Conservation (phyloP, 1,140 invertebrate species). For the Phortica variegata region DNA sequence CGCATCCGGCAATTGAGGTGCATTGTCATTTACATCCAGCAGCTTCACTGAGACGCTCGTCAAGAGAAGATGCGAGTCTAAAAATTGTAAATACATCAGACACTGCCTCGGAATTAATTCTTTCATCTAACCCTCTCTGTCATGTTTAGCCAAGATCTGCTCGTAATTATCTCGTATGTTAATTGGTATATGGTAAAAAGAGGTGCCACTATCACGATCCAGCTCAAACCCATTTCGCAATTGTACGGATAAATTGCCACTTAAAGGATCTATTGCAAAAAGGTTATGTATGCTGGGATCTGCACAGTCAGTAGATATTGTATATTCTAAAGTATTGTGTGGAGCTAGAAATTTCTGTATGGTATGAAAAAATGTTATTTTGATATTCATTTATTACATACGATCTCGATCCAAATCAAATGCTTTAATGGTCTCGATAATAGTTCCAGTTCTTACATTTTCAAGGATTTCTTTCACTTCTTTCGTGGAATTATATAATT, state of each 20-base stretch:
- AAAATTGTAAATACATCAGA: too few species aligned
- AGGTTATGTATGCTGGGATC: slow-evolving; percentile 57
- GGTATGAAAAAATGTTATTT: too few species aligned
- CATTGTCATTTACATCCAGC: slow-evolving; percentile 62
- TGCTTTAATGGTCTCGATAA: slow-evolving; percentile 50
- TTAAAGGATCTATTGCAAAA: slow-evolving; percentile 57
- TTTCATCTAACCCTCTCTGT: too few species aligned
- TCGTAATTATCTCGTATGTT: slow-evolving; percentile 60
- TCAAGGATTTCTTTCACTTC: slow-evolving; percentile 51
- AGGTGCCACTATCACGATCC: slow-evolving; percentile 58
- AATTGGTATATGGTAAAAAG: slow-evolving; percentile 57
- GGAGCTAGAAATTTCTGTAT: slow-evolving; percentile 44
- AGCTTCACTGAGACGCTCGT: too few species aligned
- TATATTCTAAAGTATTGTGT: slow-evolving; percentile 54
- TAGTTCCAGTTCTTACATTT: slow-evolving; percentile 44
- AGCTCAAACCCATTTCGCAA: slow-evolving; percentile 51
- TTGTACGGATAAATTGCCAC: slow-evolving; percentile 56
- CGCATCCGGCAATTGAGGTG: slow-evolving; percentile 56
- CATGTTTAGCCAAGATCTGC: too few species aligned
- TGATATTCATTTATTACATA: too few species aligned
- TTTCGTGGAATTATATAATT: slow-evolving; percentile 31
- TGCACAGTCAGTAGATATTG: slow-evolving; percentile 56
- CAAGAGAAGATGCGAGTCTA: too few species aligned
- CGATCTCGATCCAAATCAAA: slow-evolving; percentile 61
- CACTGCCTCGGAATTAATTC: too few species aligned